A percentile compares a stretch with the other conserved stretches of the same genome.
Evolutionary conservation across 2,113 vertebrate species (phyloP).

Genomic region (Apus apus): DNA sequence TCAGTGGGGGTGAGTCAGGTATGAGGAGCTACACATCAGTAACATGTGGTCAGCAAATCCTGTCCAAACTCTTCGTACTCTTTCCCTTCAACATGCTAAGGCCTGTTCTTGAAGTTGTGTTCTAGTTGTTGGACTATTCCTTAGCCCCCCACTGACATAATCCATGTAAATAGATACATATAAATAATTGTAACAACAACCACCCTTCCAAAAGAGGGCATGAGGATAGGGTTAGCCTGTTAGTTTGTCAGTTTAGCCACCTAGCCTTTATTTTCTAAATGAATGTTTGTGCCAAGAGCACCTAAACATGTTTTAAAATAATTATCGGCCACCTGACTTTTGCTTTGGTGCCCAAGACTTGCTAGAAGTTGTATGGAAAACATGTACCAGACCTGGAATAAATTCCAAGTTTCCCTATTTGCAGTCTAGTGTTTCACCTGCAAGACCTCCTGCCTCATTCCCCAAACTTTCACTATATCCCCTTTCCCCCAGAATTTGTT

Average conservation of each 20-base stretch:
- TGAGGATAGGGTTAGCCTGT: not conserved
- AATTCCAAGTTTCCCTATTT: not conserved
- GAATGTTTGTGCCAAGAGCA: not conserved
- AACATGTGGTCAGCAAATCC: not conserved
- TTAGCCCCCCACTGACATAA: not conserved
- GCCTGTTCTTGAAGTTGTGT: not conserved
- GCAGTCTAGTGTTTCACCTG: not conserved
- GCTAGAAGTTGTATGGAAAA: not conserved
- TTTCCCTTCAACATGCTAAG: not conserved
- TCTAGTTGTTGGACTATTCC: not conserved
- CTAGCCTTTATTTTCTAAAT: not conserved
- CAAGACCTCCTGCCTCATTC: not conserved
- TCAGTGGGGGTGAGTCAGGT: fast-evolving
- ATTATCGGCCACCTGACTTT: not conserved
- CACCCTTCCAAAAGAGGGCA: not conserved
- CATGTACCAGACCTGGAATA: not conserved
- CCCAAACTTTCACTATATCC: not conserved
- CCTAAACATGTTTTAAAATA: not conserved
- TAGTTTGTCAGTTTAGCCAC: not conserved
- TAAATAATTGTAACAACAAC: not conserved
- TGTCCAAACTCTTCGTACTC: not conserved
- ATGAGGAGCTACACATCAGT: not conserved
- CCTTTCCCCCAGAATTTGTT: not conserved
- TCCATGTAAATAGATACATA: not conserved
- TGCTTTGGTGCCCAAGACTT: not conserved